These are phyloP conservation scores for Casuarius casuarius DNA, from an alignment of 2,113 vertebrate species.

Conservation along the genomic window DNA sequence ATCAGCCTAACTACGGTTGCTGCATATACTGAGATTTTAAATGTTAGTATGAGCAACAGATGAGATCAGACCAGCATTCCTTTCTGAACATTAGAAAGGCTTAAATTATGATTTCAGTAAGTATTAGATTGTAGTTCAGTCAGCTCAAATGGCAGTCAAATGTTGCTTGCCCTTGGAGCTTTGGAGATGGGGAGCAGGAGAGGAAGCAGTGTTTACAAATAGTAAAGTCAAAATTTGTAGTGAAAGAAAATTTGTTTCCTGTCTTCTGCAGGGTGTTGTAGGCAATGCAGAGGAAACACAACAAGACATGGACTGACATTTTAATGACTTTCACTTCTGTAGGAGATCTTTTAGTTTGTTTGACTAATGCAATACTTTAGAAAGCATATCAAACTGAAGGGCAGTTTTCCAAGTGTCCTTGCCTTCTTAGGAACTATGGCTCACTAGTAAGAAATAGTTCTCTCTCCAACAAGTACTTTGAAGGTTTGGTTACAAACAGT, in stretches of 20 bases:
- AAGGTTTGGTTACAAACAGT: not conserved
- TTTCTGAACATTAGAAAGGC: not conserved
- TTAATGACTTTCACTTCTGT: slow-evolving; percentile 17
- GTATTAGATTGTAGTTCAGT: not conserved
- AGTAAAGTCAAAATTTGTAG: not conserved
- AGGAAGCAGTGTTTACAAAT: not conserved
- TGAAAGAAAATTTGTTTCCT: slow-evolving; percentile 23
- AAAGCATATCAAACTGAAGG: not conserved
- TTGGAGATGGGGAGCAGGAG: not conserved
- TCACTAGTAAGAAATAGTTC: not conserved
- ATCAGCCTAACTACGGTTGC: not conserved
- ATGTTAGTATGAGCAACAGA: not conserved
- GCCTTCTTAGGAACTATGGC: not conserved
- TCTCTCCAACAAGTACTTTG: not conserved
- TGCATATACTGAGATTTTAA: not conserved
- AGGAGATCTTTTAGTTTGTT: not conserved
- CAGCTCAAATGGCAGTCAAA: not conserved
- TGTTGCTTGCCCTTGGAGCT: not conserved
- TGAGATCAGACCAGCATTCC: not conserved
- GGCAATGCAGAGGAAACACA: slow-evolving; percentile 25
- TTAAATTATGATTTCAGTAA: not conserved
- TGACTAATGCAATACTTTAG: not conserved
- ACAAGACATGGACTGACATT: slow-evolving; percentile 14
- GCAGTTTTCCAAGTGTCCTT: not conserved
- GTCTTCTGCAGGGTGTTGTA: not conserved